Percentiles rank a stretch among this genome's conserved stretches.
Conservation (phyloP, 1,140 invertebrate genomes). For the Trialeurodes vaporariorum region DNA sequence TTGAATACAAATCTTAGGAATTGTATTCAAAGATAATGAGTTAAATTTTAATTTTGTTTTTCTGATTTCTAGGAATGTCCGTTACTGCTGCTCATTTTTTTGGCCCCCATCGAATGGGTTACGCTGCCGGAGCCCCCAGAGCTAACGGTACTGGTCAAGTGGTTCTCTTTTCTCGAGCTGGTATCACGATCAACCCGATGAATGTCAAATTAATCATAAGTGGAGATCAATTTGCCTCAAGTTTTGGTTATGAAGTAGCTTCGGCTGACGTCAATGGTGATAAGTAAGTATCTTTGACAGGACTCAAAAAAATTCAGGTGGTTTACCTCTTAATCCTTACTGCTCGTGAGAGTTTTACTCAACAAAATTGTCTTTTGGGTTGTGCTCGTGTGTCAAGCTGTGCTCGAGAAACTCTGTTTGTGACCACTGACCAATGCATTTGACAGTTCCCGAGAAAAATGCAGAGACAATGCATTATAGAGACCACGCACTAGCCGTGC, state of each 20-base stretch:
- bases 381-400: too few species aligned
- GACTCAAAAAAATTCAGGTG: too few species aligned
- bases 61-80: constrained; percentile 58
- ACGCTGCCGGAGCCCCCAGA: constrained; percentile 74
- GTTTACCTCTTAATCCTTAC: too few species aligned
- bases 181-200: constrained; percentile 32
- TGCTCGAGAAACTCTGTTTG: too few species aligned
- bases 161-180: constrained; percentile 56
- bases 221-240: constrained; percentile 77
- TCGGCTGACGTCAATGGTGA: constrained; percentile 79
- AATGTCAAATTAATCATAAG: constrained; percentile 49
- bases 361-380: too few species aligned
- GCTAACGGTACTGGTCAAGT: constrained; percentile 77
- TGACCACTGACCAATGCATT: too few species aligned
- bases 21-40: constrained; percentile 10
- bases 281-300: constrained; percentile 48
- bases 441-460: too few species aligned
- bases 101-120: constrained; percentile 43
- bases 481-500: too few species aligned
- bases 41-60: constrained; percentile 13
- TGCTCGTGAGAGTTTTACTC: too few species aligned
- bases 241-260: constrained; percentile 77
- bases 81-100: constrained; percentile 72
- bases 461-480: too few species aligned
- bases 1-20: too few species aligned